Evolutionary conservation across 2,113 vertebrate genomes (phyloP).

Genomic region (Cynoglossus semilaevis): DNA sequence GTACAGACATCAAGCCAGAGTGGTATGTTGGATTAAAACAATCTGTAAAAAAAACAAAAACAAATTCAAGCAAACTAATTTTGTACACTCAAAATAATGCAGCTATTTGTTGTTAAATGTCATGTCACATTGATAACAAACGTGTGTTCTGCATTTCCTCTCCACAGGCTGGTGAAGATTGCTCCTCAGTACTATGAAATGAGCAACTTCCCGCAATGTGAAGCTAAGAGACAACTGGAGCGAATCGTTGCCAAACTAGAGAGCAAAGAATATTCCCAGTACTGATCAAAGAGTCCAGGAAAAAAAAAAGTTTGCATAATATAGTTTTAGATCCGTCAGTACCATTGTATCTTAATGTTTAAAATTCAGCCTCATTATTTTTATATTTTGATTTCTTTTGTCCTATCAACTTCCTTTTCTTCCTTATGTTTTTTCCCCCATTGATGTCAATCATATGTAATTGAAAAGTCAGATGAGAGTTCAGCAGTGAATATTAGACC

Average conservation of each 20-base stretch:
- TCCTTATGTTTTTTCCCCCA: constrained; percentile 59
- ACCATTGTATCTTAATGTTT: constrained; percentile 88
- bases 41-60: background rate
- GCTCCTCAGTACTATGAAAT: constrained; percentile 97
- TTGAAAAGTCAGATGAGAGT: constrained; percentile 60
- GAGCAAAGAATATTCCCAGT: constrained; percentile 95
- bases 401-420: background rate
- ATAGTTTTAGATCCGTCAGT: constrained; percentile 80
- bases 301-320: constrained; percentile 49
- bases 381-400: constrained; percentile 81
- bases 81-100: no score
- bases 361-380: constrained; percentile 80
- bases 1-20: constrained; percentile 98
- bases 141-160: no score
- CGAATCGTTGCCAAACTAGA: constrained; percentile 96
- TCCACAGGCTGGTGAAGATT: constrained; percentile 92
- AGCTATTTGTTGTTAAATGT: background rate
- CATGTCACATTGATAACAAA: background rate
- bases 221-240: constrained; percentile 96
- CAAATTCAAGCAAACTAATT: background rate
- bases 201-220: constrained; percentile 97
- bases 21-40: constrained; percentile 41
- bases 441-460: constrained; percentile 88
- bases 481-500: constrained; percentile 69
- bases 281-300: constrained; percentile 79